Conservation (phyloP, 1,140 invertebrate genomes). For the Mylabris phalerata region DNA sequence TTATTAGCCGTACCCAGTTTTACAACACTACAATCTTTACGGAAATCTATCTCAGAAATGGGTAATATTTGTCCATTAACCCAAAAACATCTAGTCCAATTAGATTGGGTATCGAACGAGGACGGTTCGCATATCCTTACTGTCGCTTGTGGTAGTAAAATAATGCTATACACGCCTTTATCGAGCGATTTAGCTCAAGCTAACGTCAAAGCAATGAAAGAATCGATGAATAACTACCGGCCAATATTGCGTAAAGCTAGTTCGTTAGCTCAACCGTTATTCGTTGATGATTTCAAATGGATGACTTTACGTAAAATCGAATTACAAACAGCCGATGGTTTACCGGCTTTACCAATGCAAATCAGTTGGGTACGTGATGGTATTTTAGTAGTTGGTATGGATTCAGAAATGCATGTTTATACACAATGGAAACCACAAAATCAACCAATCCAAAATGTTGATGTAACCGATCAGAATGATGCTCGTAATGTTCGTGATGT, state of each 20-base stretch:
- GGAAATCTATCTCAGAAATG: slow-evolving; percentile 84
- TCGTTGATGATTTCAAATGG: slow-evolving; percentile 86
- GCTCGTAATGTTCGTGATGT: slow-evolving; percentile 59
- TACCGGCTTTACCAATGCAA: slow-evolving; percentile 95
- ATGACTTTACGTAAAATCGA: slow-evolving; percentile 91
- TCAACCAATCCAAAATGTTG: slow-evolving; percentile 27
- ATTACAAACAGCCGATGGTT: slow-evolving; percentile 86
- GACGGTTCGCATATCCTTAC: slow-evolving; percentile 97
- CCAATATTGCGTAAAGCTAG: slow-evolving; percentile 81
- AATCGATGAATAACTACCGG: slow-evolving; percentile 51
- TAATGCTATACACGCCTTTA: slow-evolving; percentile 76
- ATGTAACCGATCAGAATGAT: slow-evolving; percentile 18
- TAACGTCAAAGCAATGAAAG: slow-evolving; percentile 67
- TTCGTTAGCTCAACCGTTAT: slow-evolving; percentile 74
- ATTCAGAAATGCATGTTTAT: slow-evolving; percentile 99
- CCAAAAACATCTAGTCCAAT: slow-evolving; percentile 82
- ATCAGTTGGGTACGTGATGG: slow-evolving; percentile 98
- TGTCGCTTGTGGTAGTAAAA: slow-evolving; percentile 90
- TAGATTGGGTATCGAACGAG: slow-evolving; percentile 99
- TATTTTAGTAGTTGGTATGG: slow-evolving; percentile 97
- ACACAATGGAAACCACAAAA: slow-evolving; percentile 89
- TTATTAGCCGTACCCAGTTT: slow-evolving; percentile 86
- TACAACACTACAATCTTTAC: slow-evolving; percentile 81
- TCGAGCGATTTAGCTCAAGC: slow-evolving; percentile 86
- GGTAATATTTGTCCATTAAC: slow-evolving; percentile 83